phyloP scores from a whole-genome alignment of 2,888 invertebrate genomes.

The Stenurella melanura region DNA sequence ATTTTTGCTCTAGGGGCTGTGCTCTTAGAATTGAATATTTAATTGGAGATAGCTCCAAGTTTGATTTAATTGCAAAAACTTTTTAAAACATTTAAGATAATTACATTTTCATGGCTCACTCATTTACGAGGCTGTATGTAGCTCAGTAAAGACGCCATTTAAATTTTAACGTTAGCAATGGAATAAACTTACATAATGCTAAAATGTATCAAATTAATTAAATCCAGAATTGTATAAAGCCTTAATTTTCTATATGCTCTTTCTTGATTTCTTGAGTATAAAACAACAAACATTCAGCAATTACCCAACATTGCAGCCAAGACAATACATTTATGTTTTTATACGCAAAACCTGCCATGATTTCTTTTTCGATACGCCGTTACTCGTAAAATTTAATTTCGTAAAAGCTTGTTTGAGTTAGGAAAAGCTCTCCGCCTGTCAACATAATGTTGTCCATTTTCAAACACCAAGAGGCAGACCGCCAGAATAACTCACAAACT shows the following conservation, averaged over 20 bases:
- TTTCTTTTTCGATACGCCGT: constrained; percentile 15
- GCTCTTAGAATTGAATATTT: no score
- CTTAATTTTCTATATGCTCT: neutral
- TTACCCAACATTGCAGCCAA: neutral
- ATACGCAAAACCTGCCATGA: constrained; percentile 22
- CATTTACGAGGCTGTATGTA: no score
- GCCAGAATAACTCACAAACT: constrained; percentile 20
- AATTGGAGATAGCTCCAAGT: no score
- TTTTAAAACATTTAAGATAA: no score
- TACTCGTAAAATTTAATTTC: constrained; percentile 30
- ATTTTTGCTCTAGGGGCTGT: no score
- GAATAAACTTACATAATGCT: no score
- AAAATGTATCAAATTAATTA: neutral
- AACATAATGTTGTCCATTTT: constrained; percentile 31
- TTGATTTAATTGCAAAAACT: no score
- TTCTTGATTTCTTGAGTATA: neutral
- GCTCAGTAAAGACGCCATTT: no score
- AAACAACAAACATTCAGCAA: constrained; percentile 13
- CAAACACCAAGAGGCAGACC: constrained; percentile 25
- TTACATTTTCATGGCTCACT: no score
- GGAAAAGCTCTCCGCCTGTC: constrained; percentile 26
- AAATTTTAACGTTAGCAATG: no score
- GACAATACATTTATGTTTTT: constrained; percentile 8
- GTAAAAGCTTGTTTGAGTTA: constrained; percentile 31
- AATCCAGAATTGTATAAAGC: neutral